phyloP scores from a whole-genome alignment of 2,113 vertebrate species.

The Arizona elegans region DNA sequence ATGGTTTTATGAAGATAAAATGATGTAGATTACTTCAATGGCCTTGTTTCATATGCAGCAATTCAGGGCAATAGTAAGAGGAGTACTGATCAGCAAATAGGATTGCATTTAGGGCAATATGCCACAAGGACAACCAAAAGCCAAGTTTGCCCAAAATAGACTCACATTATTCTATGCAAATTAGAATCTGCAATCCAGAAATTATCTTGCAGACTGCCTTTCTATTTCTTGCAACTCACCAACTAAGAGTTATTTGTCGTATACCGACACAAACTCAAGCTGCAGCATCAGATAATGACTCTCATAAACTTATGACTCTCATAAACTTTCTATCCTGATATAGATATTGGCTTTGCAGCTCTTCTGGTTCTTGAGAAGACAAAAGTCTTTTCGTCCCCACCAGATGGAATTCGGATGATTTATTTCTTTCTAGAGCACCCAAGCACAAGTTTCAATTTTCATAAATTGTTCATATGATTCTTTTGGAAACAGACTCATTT shows the following conservation, averaged over 20 bases:
- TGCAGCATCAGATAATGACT: neutral
- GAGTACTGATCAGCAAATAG: neutral
- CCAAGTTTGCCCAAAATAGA: neutral
- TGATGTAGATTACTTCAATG: neutral
- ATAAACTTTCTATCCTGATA: neutral
- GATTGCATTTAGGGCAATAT: neutral
- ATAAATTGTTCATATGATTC: slow-evolving; percentile 43
- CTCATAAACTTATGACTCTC: neutral
- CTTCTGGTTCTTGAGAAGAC: neutral
- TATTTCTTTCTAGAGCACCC: neutral
- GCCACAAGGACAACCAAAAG: neutral
- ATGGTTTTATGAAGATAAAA: neutral
- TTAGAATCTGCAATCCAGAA: neutral
- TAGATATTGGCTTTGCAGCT: neutral
- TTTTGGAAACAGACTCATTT: slow-evolving; percentile 23
- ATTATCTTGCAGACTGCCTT: neutral
- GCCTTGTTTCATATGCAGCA: neutral
- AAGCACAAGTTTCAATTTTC: slow-evolving; percentile 5
- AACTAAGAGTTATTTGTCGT: neutral
- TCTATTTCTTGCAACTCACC: neutral
- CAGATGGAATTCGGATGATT: neutral
- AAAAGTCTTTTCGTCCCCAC: neutral
- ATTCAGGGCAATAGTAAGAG: neutral
- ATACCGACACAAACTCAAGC: neutral
- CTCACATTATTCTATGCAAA: neutral